Base-by-base conservation (phyloP, 2,113 vertebrate species). In the Burhinus oedicnemus region DNA sequence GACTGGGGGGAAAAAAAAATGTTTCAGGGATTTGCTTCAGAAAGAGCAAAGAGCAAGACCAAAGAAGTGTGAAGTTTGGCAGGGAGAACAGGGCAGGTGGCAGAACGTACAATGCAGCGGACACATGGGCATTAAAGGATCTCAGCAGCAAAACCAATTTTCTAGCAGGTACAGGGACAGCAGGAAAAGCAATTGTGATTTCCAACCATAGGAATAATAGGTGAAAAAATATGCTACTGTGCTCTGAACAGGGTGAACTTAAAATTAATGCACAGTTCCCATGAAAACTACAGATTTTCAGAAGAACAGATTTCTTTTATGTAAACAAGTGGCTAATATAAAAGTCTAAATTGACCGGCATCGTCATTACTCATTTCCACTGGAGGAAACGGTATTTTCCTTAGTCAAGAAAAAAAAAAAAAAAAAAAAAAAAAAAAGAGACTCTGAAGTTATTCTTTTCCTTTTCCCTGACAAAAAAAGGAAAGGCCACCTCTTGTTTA, bases 331-430 rank as follows among this genome's bases (percentile, higher is more conserved):
- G 66, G 82, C 75, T 42, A 80, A 47, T 51, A 68, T 3, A 47
- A 70, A 91, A 75, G 55, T 71, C 70, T 72, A 51, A 90, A 66
- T 8, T 88, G 94, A 90, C 70, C 91, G 70, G 74, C 87, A 96
- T 60, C 82, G 83, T 40, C 87, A 94, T 91, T 95, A 90, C 66
- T 94, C 87, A 95, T 83, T 74, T 95, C 71, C 87, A 88, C 26
- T 14, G 51, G 66, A 91, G 71, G 95, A 95, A 97, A 91, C 8
- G 3, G 66, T 57, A 70, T 86, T 95, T 91, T 86, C 95, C 93
- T 95, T 91, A 91, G 57, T 82, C 42, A 74, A 65, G 58, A 25
- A 6, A n/a, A 19, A 21, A 22, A 21, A 32, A 38, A n/a, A 12
- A 9, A 45, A 44, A 34, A 44, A 22, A 32, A 25, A 6, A n/a